Evolutionary conservation across 1,140 invertebrate genomes (phyloP), one percentile per base, ranked within the genome.

Genomic region (Neuroterus valhalla): DNA sequence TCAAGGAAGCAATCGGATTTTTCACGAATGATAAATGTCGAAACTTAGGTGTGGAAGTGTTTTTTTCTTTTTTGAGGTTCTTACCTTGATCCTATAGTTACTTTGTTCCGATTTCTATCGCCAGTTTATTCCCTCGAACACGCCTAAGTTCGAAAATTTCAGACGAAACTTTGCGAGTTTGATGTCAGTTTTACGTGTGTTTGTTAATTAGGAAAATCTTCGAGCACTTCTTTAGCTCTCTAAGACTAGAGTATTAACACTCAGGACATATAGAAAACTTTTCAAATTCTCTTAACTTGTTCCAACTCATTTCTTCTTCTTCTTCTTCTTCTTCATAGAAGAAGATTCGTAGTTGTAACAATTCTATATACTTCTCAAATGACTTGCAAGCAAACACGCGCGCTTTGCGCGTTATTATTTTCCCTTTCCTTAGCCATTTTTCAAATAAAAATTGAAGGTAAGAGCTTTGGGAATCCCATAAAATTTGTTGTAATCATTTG

Each of bases 61-160:
- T 50, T 21, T 17, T 62, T 69, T 52, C 68, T 70, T 79, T 66
- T 71, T 76, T 69, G 71, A 72, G 66, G 68, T 80, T 80, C 75
- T 77, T 80, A 77, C 75, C 73, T 72, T 80, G 77, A 80, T 38
- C 31, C 31, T 79, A n/a, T 80, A 78, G 69, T 78, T 78, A 76
- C 71, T 74, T 76, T 72, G 68, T 69, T 74, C 66, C 68, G 31
- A 45, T 77, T 70, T 48, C 50, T 62, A 70, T 50, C 72, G 44
- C 48, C 31, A 46, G 46, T 69, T 69, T 73, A 50, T 71, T 77
- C 72, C 73, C 66, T 66, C 68, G 44, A 75, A 77, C 72, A 68
- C 70, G 52, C 71, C 62, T 69, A n/a, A 66, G 38, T 50, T 72
- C 45, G 50, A 66, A 48, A 74, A 62, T 73, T 80, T 72, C 69